Conservation (phyloP, 1,140 invertebrate species). For the Lamellibrachia luymesi region DNA sequence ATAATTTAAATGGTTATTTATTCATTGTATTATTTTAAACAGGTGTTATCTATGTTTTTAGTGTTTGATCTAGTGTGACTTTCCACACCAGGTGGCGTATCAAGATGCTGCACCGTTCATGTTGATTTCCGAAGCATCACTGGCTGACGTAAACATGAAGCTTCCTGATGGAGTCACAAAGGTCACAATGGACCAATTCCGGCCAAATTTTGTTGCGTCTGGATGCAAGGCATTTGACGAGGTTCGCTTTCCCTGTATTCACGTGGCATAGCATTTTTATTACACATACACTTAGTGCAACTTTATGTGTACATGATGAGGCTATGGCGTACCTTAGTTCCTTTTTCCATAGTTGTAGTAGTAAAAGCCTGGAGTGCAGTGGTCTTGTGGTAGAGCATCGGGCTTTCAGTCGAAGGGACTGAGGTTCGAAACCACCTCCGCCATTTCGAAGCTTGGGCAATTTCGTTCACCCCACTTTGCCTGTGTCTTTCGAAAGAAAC, state of each 20-base stretch:
- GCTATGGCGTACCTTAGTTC: too few species aligned
- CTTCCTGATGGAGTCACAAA: slow-evolving; percentile 31
- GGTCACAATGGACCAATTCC: slow-evolving; percentile 44
- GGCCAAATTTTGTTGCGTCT: slow-evolving; percentile 48
- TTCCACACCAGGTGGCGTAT: slow-evolving; percentile 40
- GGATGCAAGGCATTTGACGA: slow-evolving; percentile 43
- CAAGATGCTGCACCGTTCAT: slow-evolving; percentile 50
- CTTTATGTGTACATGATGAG: too few species aligned
- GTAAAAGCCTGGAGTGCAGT: too few species aligned
- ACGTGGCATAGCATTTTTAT: neutral
- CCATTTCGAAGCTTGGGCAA: too few species aligned
- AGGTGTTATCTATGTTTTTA: neutral
- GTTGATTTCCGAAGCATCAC: slow-evolving; percentile 45
- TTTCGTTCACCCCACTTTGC: too few species aligned
- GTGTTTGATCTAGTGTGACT: neutral
- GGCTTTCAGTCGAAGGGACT: too few species aligned
- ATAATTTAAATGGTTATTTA: too few species aligned
- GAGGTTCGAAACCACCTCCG: too few species aligned
- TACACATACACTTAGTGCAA: neutral
- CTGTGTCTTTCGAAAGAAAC: too few species aligned
- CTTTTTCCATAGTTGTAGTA: too few species aligned
- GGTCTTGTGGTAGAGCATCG: too few species aligned
- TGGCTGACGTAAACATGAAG: slow-evolving; percentile 46
- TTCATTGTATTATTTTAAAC: neutral
- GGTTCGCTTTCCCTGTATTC: slow-evolving; percentile 7